Evolutionary conservation across 2,888 invertebrate species (phyloP), one percentile per base, ranked within the genome.

Genomic region (Polymixis flavicincta): DNA sequence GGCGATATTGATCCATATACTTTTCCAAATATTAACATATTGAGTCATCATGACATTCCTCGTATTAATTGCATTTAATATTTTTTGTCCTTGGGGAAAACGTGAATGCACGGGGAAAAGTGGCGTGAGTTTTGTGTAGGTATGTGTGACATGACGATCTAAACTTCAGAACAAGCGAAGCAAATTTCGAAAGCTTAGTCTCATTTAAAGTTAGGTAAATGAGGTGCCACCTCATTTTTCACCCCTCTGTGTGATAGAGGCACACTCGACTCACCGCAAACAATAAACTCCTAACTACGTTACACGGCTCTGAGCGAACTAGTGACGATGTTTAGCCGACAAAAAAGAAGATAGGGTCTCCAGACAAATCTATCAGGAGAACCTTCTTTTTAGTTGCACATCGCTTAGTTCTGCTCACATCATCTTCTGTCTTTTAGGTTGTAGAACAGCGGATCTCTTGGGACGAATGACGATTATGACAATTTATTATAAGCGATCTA

Each of bases 11-110:
- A 54, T 71, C n/a, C 37, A 48, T 25, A 50, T 22, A 52, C 32
- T 52, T 60, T 59, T 45, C 9, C n/a, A 14, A 60, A 60, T 37
- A 78, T 68, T 75, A 60, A 42, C 45, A 54, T 78, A 42, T 32
- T 45, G 32, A 76, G 22, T 64, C 28, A 65, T 8, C 57, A n/a
- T 19, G 17, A 28, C 17, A 37, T n/a, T 77, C 17, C 2, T 52
- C 8, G 14, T n/a, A 78, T 52, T 52, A 37, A 32, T 42, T 32
- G 42, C 14, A 48, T 19, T 54, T 11, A 42, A 42, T 54, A 19
- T 28, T 32, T 37, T 37, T 37, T 37, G 37, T 37, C 37, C 37
- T 5, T 37, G 3, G 37, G 37, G 37, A 37, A 37, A 37, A 37
- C 37, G 32, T 2, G 32, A 32, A 32, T 4, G 4, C 32, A 32